Evolutionary conservation across 1,140 invertebrate species (phyloP).

Genomic region (Plodia interpunctella): DNA sequence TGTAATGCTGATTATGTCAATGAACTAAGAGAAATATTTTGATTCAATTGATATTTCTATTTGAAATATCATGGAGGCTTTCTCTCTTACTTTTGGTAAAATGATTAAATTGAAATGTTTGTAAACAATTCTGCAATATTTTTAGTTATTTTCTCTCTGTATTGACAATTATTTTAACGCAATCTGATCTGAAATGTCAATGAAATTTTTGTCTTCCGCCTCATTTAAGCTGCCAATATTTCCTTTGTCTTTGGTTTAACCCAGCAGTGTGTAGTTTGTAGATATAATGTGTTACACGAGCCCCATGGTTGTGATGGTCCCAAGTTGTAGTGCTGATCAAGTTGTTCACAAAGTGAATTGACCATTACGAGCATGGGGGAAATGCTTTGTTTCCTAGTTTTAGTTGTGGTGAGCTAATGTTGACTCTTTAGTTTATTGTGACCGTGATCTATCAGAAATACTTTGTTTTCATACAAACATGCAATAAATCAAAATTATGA

Average conservation of each 20-base stretch:
- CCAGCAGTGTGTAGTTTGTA: slow-evolving; percentile 1
- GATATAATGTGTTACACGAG: not conserved
- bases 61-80: not conserved
- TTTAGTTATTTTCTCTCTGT: too few species aligned
- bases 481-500: too few species aligned
- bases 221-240: slow-evolving; percentile 20
- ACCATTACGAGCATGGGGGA: slow-evolving; percentile 30
- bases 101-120: too few species aligned
- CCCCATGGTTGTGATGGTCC: not conserved
- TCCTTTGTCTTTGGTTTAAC: not conserved
- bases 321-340: not conserved
- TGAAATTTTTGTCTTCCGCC: slow-evolving; percentile 21
- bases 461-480: not conserved
- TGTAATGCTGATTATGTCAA: not conserved
- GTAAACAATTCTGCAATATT: too few species aligned
- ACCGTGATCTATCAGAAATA: not conserved
- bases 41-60: not conserved
- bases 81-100: too few species aligned
- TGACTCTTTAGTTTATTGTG: not conserved
- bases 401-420: slow-evolving; percentile 27
- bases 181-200: not conserved
- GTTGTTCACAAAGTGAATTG: slow-evolving; percentile 45
- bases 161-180: too few species aligned
- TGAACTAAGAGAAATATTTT: not conserved
- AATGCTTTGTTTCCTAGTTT: slow-evolving; percentile 39